Evolutionary conservation across 1,140 invertebrate species (phyloP).

Genomic region (Tetramorium parvispinum): DNA sequence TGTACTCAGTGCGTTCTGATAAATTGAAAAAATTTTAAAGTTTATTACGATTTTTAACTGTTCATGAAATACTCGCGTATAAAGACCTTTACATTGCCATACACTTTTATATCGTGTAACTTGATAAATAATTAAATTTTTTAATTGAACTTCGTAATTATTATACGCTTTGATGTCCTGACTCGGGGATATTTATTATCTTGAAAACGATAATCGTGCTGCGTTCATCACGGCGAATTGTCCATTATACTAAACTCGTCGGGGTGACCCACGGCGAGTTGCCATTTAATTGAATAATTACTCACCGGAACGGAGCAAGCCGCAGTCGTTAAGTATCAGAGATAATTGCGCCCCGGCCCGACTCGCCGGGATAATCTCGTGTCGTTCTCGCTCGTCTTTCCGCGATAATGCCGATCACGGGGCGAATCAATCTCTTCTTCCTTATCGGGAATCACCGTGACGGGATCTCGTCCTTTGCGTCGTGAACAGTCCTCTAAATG

Average conservation of each 20-base stretch:
- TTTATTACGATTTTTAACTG: background rate
- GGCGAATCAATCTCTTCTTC: background rate
- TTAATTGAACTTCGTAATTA: background rate
- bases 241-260: constrained; percentile 30
- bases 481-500: background rate
- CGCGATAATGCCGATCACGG: constrained; percentile 15
- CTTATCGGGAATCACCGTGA: constrained; percentile 23
- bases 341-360: constrained; percentile 62
- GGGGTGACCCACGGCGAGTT: constrained; percentile 1
- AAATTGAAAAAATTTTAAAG: background rate
- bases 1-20: background rate
- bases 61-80: background rate
- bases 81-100: background rate
- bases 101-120: background rate
- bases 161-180: background rate
- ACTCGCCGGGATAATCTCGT: constrained; percentile 52
- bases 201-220: background rate
- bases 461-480: constrained; percentile 23
- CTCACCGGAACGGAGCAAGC: constrained; percentile 63
- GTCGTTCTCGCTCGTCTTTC: constrained; percentile 44
- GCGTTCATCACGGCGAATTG: background rate
- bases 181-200: background rate
- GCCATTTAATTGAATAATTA: constrained; percentile 68
- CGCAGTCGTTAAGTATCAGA: constrained; percentile 58
- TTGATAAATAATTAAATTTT: background rate